Conservation (phyloP, 2,888 invertebrate genomes). For the Calephelis perditalis region DNA sequence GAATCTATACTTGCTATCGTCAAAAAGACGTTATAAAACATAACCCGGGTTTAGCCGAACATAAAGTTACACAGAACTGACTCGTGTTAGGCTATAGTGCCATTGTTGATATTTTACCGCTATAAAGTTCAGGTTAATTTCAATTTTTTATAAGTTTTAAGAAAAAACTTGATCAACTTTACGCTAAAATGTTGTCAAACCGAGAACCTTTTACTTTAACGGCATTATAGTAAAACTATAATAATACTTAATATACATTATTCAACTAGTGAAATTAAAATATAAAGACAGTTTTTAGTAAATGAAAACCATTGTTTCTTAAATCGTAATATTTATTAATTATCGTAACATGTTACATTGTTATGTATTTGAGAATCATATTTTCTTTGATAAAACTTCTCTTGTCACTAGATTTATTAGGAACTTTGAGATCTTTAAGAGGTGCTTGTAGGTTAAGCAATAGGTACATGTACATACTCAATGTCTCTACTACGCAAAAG, state of each 20-base stretch:
- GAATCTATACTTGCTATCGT: too few species aligned
- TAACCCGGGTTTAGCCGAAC: too few species aligned
- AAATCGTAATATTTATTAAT: constrained; percentile 12
- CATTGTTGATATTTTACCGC: too few species aligned
- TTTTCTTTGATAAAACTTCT: constrained; percentile 8
- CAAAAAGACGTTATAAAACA: too few species aligned
- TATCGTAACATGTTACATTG: not conserved
- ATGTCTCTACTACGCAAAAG: constrained; percentile 24
- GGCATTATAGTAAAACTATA: constrained; percentile 17
- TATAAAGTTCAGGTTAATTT: too few species aligned
- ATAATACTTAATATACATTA: constrained; percentile 6
- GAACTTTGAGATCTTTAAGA: constrained; percentile 8
- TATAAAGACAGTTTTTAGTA: constrained; percentile 9
- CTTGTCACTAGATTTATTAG: constrained; percentile 2
- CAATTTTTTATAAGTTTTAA: too few species aligned
- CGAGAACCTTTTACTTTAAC: constrained; percentile 18
- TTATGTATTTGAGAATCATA: constrained; percentile 1
- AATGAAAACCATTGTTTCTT: constrained; percentile 14
- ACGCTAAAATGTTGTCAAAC: constrained; percentile 20
- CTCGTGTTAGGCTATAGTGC: too few species aligned
- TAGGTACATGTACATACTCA: constrained; percentile 19
- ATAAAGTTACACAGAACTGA: too few species aligned
- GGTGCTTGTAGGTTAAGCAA: constrained; percentile 18
- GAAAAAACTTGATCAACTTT: constrained; percentile 5
- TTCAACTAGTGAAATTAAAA: not conserved